A percentile compares a stretch with the other conserved stretches of the same genome.
phyloP scores from a whole-genome alignment of 2,797 vertebrate genomes.

The Aplochiton taeniatus region DNA sequence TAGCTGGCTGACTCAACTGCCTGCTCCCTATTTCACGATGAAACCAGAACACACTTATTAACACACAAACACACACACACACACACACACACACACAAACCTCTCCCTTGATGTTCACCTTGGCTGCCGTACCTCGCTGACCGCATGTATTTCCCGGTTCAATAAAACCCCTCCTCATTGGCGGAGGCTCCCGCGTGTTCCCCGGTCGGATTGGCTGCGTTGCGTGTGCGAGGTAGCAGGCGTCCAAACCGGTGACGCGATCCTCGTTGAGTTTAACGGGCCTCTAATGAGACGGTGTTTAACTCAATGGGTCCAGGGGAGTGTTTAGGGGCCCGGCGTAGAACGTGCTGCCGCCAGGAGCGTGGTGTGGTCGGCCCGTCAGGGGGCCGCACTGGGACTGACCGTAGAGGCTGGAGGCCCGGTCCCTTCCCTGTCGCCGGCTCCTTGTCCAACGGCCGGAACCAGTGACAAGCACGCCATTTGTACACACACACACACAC shows the following conservation, averaged over 20 bases:
- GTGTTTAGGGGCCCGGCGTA: not conserved
- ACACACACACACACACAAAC: constrained; percentile 7
- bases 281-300: not conserved
- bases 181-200: not conserved
- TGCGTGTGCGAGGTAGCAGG: not conserved
- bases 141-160: constrained; percentile 21
- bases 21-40: too few species aligned
- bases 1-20: too few species aligned
- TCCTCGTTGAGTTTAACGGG: not conserved
- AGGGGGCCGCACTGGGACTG: too few species aligned
- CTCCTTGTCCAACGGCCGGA: too few species aligned
- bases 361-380: not conserved
- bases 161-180: constrained; percentile 19
- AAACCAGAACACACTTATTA: too few species aligned
- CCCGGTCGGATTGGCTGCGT: not conserved
- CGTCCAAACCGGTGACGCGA: not conserved
- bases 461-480: not conserved
- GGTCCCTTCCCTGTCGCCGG: too few species aligned
- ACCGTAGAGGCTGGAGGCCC: too few species aligned
- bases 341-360: constrained; percentile 14
- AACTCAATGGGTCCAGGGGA: not conserved
- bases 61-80: not conserved
- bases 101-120: constrained; percentile 30
- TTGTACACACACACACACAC: not conserved
- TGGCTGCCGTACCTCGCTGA: constrained; percentile 20